A percentile compares a stretch with the other conserved stretches of the same genome.
phyloP scores from a whole-genome alignment of 2,797 vertebrate genomes.

The Danio kyathit region DNA sequence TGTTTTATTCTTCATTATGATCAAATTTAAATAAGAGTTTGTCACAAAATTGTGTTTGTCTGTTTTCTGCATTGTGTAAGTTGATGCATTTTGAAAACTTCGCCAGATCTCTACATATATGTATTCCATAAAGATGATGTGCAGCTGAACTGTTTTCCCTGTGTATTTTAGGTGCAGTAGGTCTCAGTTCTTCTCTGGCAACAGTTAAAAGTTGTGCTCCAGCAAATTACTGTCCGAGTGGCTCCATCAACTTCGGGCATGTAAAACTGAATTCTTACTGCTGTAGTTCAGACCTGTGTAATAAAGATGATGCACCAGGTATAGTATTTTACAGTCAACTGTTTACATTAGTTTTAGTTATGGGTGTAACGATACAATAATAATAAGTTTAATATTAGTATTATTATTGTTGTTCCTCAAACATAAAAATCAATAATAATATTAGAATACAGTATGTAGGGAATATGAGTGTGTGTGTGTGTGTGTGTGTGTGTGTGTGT shows the following conservation, averaged over 20 bases:
- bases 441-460: too few species aligned
- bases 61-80: too few species aligned
- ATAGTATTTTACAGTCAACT: background rate
- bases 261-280: slow-evolving; percentile 4
- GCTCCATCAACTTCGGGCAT: background rate
- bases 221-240: background rate
- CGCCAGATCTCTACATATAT: background rate
- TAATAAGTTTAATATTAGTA: too few species aligned
- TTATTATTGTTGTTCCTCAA: too few species aligned
- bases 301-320: background rate
- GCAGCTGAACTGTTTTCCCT: background rate
- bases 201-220: slow-evolving; percentile 1
- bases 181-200: background rate
- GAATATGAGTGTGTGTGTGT: too few species aligned
- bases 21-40: too few species aligned
- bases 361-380: too few species aligned
- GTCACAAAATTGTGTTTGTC: background rate
- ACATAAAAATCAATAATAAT: too few species aligned
- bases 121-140: background rate
- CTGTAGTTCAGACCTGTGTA: background rate
- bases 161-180: background rate
- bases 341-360: too few species aligned
- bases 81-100: background rate
- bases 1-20: too few species aligned
- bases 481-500: too few species aligned